Evolutionary conservation across 2,797 vertebrate genomes (phyloP).

Genomic region (Novumbra hubbsi): DNA sequence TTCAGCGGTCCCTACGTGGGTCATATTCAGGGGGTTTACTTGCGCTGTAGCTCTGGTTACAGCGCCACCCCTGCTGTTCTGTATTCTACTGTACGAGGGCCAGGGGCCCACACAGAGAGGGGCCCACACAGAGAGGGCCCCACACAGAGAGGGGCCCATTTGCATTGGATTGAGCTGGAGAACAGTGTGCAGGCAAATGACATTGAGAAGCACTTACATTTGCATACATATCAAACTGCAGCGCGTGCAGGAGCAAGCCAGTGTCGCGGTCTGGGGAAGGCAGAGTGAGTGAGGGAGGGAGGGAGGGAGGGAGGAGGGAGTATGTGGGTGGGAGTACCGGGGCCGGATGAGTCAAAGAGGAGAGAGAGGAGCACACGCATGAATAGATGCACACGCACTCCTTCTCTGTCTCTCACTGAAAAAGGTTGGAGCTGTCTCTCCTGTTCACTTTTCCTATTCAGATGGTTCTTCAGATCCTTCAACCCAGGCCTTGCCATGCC

Average conservation of each 20-base stretch:
- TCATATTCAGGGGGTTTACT: not conserved
- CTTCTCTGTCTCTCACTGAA: not conserved
- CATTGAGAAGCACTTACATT: constrained; percentile 26
- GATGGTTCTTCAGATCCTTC: not conserved
- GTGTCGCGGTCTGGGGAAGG: not conserved
- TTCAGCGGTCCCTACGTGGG: not conserved
- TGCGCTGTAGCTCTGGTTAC: not conserved
- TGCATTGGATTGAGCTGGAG: constrained; percentile 26
- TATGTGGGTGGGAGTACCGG: not conserved
- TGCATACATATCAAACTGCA: constrained; percentile 26
- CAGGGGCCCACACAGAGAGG: not conserved
- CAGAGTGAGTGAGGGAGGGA: not conserved
- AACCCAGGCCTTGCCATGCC: not conserved
- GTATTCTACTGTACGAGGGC: not conserved
- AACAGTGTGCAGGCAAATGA: constrained; percentile 27
- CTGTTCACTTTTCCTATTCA: not conserved
- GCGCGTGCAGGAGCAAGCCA: not conserved
- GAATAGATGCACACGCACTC: not conserved
- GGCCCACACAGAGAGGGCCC: not conserved
- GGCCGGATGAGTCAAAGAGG: not conserved
- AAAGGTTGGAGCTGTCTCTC: not conserved
- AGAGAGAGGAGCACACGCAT: not conserved
- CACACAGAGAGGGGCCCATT: constrained; percentile 7
- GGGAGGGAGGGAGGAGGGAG: not conserved
- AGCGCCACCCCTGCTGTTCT: not conserved